Base-by-base conservation (phyloP, 2,113 vertebrate species). In the Syngnathus scovelli region DNA sequence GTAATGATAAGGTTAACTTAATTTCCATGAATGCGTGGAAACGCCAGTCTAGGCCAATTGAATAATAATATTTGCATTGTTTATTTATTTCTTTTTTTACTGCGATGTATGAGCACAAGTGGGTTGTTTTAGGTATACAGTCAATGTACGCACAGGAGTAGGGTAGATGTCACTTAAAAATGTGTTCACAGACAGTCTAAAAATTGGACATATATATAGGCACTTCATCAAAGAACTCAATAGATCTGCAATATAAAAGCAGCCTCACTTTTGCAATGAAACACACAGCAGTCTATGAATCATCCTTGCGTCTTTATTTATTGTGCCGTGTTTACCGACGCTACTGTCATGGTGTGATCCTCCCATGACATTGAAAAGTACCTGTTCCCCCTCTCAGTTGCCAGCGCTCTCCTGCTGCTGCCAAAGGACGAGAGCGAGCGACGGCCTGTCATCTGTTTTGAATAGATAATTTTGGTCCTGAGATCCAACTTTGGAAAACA, bases 281-380 rank as follows among this genome's bases (percentile, higher is more conserved):
- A 18, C 55, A 58, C 55, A 33, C 27, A 58, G 27, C 27, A 58
- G 27, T 56, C 55, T 56, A 36, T 58, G 38, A 61, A 61, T 39
- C 39, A 7, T 43, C 39, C 44, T 43, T 16, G 41, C 41, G 60
- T 62, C 55, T 58, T 36, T 33, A 58, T 58, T 62, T 43, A 43
- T 44, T 62, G n/a, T 23, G 39, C 21, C 16, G 39, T 6, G 59
- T 74, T 85, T 71, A 72, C 67, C 48, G 37, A 61, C 70, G 63
- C 68, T 52, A 39, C 41, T 66, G 64, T 77, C 78, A 66, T 67
- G 15, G 8, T 39, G 16, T 64, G 63, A 76, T 69, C 79, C 73
- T 77, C 83, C 83, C 80, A 71, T 79, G 82, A 83, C 74, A 79
- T 83, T 81, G 78, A 79, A 76, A 85, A 75, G 78, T 54, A 70